Base-by-base conservation (phyloP, 2,888 invertebrate genomes). In the Drosophila kuntzei region DNA sequence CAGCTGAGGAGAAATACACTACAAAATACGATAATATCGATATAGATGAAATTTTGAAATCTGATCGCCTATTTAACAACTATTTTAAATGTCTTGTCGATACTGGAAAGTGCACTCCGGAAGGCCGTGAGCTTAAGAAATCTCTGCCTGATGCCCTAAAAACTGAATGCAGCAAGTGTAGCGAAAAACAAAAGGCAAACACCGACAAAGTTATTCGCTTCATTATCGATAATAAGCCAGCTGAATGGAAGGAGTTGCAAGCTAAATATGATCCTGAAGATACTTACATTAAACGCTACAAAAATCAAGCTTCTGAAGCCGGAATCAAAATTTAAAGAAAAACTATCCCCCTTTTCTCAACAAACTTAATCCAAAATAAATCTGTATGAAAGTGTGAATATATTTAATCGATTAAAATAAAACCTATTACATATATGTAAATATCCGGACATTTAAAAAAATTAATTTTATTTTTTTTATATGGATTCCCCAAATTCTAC, bases 71-170 rank as follows among this genome's bases (percentile, higher is more conserved):
- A 8, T 92, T 96, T 36, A 89, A 90, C 9, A 94, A 94, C 44
- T 95, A 96, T 88, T 92, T 94, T 66, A 94, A 95, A 76, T 96
- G 96, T 80, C 83, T 96, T 8, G 79, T 95, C 80, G 95, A 94
- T 0, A 93, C 91, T 58, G 94, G 94, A 8, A 94, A 93, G 60
- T 96, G 96, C 91, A 95, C 94, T 6, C 93, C 95, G 11, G 95
- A 96, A 71, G 95, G 94, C 68, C 93, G 94, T 72, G 95, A 95
- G 90, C 92, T 96, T 11, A 96, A 95, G 93, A 93, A 95, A 94
- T 92, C 94, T 1, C 93, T 96, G 2, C 96, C 96, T 0, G 96
- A 96, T 74, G 96, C 96, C 0, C 91, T 96, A 41, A 92, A 94
- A 73, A 94, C 94, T 3, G 94, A 94, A 51, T 96, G 96, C 90